Conservation (phyloP, 2,797 vertebrate species). For the Danio albolineatus region DNA sequence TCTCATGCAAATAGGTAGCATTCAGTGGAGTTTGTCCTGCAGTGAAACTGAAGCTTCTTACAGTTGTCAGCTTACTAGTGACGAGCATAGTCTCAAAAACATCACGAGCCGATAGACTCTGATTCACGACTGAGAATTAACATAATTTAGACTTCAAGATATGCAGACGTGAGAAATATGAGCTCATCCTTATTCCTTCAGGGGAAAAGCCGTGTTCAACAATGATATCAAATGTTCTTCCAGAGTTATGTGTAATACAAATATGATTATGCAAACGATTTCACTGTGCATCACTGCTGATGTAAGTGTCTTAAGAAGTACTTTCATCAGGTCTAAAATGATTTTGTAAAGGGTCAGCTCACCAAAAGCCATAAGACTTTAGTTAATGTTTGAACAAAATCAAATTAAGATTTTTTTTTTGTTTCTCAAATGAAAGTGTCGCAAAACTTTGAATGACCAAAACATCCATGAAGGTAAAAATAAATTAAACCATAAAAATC, state of each 20-base stretch:
- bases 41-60: constrained; percentile 46
- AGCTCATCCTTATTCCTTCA: background rate
- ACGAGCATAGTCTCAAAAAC: constrained; percentile 32
- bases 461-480: too few species aligned
- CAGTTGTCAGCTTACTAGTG: constrained; percentile 42
- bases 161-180: constrained; percentile 1
- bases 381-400: background rate
- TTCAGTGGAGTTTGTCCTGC: constrained; percentile 50
- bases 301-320: background rate
- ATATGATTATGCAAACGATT: constrained; percentile 22
- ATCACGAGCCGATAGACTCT: constrained; percentile 30
- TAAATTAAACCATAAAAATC: background rate
- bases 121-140: constrained; percentile 19
- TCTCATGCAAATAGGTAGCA: constrained; percentile 50
- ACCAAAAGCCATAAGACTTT: background rate
- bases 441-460: too few species aligned
- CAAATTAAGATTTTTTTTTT: background rate
- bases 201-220: constrained; percentile 14
- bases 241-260: constrained; percentile 26
- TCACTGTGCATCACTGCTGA: background rate
- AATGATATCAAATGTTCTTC: constrained; percentile 17
- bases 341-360: background rate
- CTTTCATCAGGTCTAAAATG: constrained; percentile 18
- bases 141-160: constrained; percentile 33
- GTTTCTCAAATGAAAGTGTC: too few species aligned